Conservation (phyloP, 2,888 invertebrate genomes). For the Drosophila vallismaia region DNA sequence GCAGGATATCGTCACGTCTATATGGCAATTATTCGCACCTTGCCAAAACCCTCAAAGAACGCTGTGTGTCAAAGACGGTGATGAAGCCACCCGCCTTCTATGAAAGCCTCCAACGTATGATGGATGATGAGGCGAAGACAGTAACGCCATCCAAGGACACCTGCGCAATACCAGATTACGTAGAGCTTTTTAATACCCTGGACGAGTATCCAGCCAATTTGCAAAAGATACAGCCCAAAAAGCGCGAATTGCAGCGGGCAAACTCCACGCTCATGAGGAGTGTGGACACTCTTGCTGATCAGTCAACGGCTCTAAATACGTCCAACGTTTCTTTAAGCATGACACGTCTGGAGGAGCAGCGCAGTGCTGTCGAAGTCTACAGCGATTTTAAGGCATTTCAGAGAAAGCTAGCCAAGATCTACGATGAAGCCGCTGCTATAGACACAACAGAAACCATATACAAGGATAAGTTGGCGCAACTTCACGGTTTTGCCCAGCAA, state of each 20-base stretch:
- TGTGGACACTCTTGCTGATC: conserved; percentile 22
- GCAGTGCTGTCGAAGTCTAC: conserved; percentile 60
- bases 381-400: conserved; percentile 74
- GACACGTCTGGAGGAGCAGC: conserved; percentile 52
- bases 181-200: conserved; percentile 72
- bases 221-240: conserved; percentile 62
- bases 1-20: conserved; percentile 40
- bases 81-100: conserved; percentile 66
- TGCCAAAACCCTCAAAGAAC: conserved; percentile 58
- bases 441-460: conserved; percentile 56
- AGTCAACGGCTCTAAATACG: conserved; percentile 13
- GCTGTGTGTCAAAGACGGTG: conserved; percentile 68
- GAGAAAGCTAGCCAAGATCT: conserved; percentile 60
- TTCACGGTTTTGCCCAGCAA: conserved; percentile 75
- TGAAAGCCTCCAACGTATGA: conserved; percentile 61
- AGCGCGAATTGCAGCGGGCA: conserved; percentile 65
- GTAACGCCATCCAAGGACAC: conserved; percentile 54
- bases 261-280: conserved; percentile 58
- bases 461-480: conserved; percentile 55
- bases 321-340: conserved; percentile 25
- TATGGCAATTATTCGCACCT: conserved; percentile 47
- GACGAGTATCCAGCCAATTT: conserved; percentile 79
- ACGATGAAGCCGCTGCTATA: conserved; percentile 49
- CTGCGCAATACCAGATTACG: conserved; percentile 64
- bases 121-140: conserved; percentile 54